Conservation (phyloP, 2,797 vertebrate genomes). For the Tokudaia muenninki region DNA sequence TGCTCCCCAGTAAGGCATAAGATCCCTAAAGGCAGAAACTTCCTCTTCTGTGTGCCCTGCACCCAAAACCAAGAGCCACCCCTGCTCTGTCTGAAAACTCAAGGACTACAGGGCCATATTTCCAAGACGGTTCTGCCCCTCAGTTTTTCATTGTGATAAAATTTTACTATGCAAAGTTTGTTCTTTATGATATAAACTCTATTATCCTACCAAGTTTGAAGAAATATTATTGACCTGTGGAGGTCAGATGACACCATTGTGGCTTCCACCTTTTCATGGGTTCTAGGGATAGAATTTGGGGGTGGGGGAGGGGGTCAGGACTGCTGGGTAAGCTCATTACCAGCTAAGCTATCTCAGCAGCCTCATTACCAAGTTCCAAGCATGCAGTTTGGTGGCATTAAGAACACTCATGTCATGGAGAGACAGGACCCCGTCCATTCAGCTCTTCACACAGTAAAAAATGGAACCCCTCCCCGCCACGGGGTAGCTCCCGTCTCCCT, state of each 20-base stretch:
- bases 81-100: not conserved
- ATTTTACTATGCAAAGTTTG: not conserved
- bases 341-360: not conserved
- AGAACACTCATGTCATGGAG: no score
- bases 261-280: not conserved
- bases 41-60: not conserved
- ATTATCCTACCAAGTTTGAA: no score
- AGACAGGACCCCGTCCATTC: not conserved
- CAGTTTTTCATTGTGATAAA: not conserved
- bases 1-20: not conserved
- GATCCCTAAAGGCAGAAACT: rapidly evolving
- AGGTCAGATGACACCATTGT: not conserved
- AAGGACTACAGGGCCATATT: not conserved
- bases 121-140: not conserved
- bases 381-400: no score
- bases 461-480: not conserved
- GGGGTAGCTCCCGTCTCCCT: not conserved
- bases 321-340: not conserved
- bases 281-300: not conserved
- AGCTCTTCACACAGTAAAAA: not conserved
- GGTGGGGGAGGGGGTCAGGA: no score
- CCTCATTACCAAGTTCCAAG: not conserved
- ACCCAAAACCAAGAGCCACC: not conserved
- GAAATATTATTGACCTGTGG: not conserved
- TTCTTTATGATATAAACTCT: not conserved